phyloP scores from a whole-genome alignment of 2,113 vertebrate species.

The Etheostoma spectabile region DNA sequence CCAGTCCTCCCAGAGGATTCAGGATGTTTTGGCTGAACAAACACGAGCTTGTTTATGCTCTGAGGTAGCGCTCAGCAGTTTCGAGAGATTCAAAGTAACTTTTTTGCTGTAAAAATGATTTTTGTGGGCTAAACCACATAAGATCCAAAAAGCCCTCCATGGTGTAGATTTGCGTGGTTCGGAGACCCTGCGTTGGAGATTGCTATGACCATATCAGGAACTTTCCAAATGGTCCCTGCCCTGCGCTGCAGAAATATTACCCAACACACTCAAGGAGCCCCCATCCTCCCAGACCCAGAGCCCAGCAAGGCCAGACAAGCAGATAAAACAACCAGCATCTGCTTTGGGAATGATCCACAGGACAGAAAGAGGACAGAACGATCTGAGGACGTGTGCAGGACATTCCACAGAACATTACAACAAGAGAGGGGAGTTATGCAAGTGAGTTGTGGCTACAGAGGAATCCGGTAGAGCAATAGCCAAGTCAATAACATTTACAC shows the following conservation, averaged over 20 bases:
- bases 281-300: conserved; percentile 1
- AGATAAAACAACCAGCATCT: conserved; percentile 51
- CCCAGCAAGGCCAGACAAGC: conserved; percentile 7
- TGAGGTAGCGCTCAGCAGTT: conserved; percentile 36
- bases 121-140: conserved; percentile 41
- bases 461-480: conserved; percentile 54
- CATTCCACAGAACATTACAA: conserved; percentile 12
- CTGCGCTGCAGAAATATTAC: conserved; percentile 46
- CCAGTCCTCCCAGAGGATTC: conserved; percentile 51
- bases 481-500: conserved; percentile 48
- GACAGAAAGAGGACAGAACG: conserved; percentile 22
- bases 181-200: not conserved
- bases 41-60: conserved; percentile 60
- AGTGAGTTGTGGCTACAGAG: conserved; percentile 21
- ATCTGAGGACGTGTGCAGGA: conserved; percentile 48
- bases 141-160: not conserved
- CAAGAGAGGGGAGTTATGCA: conserved; percentile 33
- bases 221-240: conserved; percentile 28
- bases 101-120: conserved; percentile 47
- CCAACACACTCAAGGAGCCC: conserved; percentile 32
- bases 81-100: conserved; percentile 13
- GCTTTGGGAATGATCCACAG: conserved; percentile 18
- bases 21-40: conserved; percentile 64
- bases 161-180: conserved; percentile 22
- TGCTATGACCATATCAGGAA: conserved; percentile 38